A percentile compares a stretch with the other conserved stretches of the same genome.
These are phyloP conservation scores for Nephotettix cincticeps DNA, from an alignment of 1,140 invertebrate species.

Conservation along the genomic window DNA sequence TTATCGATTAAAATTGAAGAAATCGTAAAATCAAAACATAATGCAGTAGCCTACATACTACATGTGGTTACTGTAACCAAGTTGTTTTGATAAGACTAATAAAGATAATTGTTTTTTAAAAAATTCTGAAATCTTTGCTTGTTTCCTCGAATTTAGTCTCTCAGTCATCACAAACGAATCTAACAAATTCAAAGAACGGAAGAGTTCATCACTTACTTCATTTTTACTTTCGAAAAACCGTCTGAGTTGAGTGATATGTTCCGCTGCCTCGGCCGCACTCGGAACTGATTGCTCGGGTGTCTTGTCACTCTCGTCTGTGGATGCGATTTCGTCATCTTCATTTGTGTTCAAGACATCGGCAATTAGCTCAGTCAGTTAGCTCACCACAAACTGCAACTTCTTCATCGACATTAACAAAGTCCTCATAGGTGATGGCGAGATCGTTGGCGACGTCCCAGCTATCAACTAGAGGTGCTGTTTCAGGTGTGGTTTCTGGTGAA, in stretches of 20 bases:
- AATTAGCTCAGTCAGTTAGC: conserved; percentile 24
- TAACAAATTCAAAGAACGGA: background rate
- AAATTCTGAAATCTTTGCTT: background rate
- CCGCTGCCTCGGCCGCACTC: background rate
- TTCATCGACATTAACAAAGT: conserved; percentile 30
- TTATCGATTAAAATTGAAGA: too few species aligned
- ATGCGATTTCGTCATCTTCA: background rate
- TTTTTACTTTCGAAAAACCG: background rate
- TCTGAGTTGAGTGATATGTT: background rate
- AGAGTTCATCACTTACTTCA: background rate
- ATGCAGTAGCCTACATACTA: too few species aligned
- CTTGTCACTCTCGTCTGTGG: background rate
- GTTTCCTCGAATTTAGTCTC: conserved; percentile 4
- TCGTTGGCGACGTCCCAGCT: conserved; percentile 17
- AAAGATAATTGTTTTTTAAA: background rate
- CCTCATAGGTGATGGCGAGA: conserved; percentile 19
- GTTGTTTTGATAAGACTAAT: background rate
- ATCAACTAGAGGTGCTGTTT: conserved; percentile 14
- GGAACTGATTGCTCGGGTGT: background rate
- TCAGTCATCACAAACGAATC: background rate
- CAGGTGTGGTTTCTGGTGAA: conserved; percentile 1
- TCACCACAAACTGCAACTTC: conserved; percentile 28
- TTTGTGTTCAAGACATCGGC: background rate
- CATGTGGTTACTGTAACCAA: background rate
- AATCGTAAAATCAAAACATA: too few species aligned